phyloP scores from a whole-genome alignment of 2,888 invertebrate genomes.

The Allacma fusca region DNA sequence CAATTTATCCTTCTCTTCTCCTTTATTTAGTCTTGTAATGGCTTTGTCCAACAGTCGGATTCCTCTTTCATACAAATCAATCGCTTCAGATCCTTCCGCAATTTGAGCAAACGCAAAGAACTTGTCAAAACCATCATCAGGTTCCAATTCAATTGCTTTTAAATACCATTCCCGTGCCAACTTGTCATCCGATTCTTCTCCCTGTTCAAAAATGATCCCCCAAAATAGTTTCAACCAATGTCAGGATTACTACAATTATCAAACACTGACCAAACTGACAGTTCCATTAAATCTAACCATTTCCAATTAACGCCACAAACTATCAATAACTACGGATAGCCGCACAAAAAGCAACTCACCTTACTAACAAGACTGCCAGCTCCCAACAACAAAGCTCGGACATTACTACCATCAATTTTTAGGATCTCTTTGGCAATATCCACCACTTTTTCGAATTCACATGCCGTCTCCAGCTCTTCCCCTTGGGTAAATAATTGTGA shows the following conservation, averaged over 20 bases:
- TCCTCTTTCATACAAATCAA: constrained; percentile 31
- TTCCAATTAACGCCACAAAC: too few relatives aligned
- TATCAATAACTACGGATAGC: too few relatives aligned
- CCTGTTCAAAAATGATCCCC: constrained; percentile 36
- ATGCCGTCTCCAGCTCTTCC: constrained; percentile 35
- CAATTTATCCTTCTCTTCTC: constrained; percentile 25
- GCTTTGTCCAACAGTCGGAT: constrained; percentile 25
- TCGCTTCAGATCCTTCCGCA: constrained; percentile 2
- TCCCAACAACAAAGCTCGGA: constrained; percentile 28
- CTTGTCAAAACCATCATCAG: constrained; percentile 39
- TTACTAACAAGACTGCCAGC: constrained; percentile 40
- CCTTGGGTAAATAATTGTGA: constrained; percentile 5
- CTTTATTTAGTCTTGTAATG: not conserved
- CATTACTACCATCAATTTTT: constrained; percentile 26
- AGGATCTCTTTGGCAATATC: constrained; percentile 28
- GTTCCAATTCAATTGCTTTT: constrained; percentile 43
- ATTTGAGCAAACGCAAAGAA: constrained; percentile 42
- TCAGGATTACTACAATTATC: too few relatives aligned
- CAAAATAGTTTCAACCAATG: too few relatives aligned
- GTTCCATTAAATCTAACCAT: too few relatives aligned
- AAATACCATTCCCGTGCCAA: constrained; percentile 35
- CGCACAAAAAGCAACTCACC: not conserved
- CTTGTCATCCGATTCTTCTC: constrained; percentile 22
- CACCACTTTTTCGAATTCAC: constrained; percentile 32
- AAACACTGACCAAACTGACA: not conserved